Conservation (phyloP, 2,797 vertebrate genomes). For the Mus caroli region DNA sequence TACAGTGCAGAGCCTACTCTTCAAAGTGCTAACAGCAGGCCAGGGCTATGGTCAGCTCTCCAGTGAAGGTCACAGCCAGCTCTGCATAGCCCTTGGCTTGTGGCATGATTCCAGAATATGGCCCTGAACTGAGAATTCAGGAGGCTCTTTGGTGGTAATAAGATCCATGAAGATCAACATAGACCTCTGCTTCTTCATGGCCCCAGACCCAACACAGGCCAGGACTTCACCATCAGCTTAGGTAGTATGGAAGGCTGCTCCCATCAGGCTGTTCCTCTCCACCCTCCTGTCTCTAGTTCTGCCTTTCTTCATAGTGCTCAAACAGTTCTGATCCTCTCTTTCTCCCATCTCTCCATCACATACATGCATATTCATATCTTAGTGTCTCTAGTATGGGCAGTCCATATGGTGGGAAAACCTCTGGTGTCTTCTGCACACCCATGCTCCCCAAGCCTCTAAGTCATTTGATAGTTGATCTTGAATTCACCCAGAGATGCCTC, state of each 20-base stretch:
- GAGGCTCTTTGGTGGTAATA: background rate
- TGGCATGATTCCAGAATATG: background rate
- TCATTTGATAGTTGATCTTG: slow-evolving; percentile 7
- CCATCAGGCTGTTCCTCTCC: background rate
- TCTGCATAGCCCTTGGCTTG: background rate
- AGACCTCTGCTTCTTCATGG: background rate
- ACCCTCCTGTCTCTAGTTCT: background rate
- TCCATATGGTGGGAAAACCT: background rate
- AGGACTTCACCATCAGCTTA: background rate
- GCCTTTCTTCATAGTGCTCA: background rate
- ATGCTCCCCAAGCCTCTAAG: background rate
- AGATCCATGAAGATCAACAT: background rate
- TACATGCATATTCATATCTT: background rate
- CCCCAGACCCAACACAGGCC: background rate
- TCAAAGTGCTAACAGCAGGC: background rate
- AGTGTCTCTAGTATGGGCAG: background rate
- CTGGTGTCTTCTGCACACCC: background rate
- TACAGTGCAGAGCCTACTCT: background rate
- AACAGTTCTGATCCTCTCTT: background rate
- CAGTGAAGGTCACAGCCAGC: background rate
- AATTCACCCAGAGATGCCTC: slow-evolving; percentile 1
- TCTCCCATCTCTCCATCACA: background rate
- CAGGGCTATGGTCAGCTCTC: background rate
- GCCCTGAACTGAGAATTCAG: background rate
- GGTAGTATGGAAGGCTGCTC: background rate